Evolutionary conservation across 2,113 vertebrate species (phyloP), one percentile per base, ranked within the genome.

Genomic region (Turnix velox): DNA sequence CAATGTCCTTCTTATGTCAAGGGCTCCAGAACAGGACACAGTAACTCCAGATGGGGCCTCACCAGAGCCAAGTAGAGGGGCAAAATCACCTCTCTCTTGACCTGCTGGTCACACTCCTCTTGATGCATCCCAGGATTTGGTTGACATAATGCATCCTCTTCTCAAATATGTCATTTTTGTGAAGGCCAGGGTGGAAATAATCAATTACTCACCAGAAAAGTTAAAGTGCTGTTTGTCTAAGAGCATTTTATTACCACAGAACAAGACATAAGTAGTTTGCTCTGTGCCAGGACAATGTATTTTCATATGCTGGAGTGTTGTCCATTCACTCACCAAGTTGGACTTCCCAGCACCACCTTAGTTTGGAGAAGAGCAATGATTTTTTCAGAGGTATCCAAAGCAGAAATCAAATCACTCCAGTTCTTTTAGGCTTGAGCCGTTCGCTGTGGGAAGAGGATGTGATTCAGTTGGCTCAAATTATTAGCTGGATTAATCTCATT

Each of bases 381-480:
- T 55, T 43, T 40, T 88, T 69, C 62, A 35, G 57, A 62, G 22
- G 11, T 25, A 30, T 28, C 42, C 23, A 46, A 39, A 72, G 67
- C 73, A 68, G 66, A 68, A 68, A 71, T 37, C 62, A 40, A 30
- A 46, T 51, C 49, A 11, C 20, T 49, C 84, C 69, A 39, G 18
- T 13, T 66, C 33, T 80, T 90, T 76, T 90, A 69, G 95, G 95
- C 69, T 95, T 97, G 67, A 97, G 95, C 54, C 84, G 51, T 93
- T 97, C 79, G 5, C 97, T 97, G 94, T 66, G 84, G 96, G 91
- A 94, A 87, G 37, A 88, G 23, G 59, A 84, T 78, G 48, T 9
- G 3, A 83, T 23, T 90, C 77, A 77, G 61, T 39, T 27, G 42
- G 49, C 13, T 85, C 39, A 42, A 27, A 46, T 87, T 80, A 76